A percentile compares a stretch with the other conserved stretches of the same genome.
phyloP scores from a whole-genome alignment of 2,113 vertebrate species.

The Alosa alosa region DNA sequence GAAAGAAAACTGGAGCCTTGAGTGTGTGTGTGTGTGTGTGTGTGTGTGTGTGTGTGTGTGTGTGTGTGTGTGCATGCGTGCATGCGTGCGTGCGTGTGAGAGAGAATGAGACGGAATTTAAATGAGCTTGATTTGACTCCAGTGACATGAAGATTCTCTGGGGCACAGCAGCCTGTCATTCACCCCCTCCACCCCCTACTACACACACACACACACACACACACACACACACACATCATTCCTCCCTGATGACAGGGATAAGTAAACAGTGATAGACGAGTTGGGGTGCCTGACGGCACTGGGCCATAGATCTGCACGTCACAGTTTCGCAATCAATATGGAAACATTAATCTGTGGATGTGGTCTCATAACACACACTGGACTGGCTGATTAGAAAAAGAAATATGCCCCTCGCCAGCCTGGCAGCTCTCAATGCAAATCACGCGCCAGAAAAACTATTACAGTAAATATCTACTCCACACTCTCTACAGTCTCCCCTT shows the following conservation, averaged over 20 bases:
- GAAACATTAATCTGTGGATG: constrained; percentile 41
- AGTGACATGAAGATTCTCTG: neutral
- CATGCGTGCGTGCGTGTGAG: neutral
- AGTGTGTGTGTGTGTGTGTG: neutral
- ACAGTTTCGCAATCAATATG: constrained; percentile 38
- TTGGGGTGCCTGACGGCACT: neutral
- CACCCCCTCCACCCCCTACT: neutral
- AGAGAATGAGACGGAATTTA: neutral
- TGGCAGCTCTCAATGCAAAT: constrained; percentile 14
- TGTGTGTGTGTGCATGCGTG: neutral
- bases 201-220: neutral
- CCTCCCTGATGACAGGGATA: constrained; percentile 12
- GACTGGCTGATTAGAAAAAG: constrained; percentile 44
- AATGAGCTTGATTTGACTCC: constrained; percentile 1
- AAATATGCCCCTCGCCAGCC: constrained; percentile 20
- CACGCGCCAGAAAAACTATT: constrained; percentile 7
- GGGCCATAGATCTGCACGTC: constrained; percentile 38
- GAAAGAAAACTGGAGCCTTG: neutral
- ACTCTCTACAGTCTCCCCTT: neutral
- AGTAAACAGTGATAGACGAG: constrained; percentile 22
- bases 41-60: neutral
- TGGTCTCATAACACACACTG: constrained; percentile 22
- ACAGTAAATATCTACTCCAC: neutral
- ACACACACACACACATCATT: neutral
- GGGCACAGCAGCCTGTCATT: neutral